Percentiles rank a stretch among this genome's conserved stretches.
Evolutionary conservation across 1,140 invertebrate genomes (phyloP).

Genomic region (Caenorhabditis latens): DNA sequence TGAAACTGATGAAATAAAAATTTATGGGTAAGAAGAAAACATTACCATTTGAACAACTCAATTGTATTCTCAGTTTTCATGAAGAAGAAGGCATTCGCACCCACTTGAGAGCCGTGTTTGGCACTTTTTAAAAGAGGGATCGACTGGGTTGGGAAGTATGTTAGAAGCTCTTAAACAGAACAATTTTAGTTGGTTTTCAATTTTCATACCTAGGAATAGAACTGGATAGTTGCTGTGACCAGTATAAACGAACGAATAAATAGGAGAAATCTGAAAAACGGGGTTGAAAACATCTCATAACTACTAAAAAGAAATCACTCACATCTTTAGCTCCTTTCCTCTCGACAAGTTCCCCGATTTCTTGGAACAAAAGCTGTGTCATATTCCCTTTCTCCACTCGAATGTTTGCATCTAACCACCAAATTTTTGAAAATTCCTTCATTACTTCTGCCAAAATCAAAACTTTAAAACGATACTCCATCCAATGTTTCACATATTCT

Average conservation of each 20-base stretch:
- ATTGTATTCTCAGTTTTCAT: neutral
- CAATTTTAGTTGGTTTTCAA: neutral
- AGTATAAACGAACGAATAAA: slow-evolving; percentile 7
- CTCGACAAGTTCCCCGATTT: neutral
- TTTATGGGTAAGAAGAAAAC: neutral
- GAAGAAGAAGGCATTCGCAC: neutral
- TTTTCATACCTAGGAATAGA: neutral
- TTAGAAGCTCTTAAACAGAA: neutral
- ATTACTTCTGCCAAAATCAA: slow-evolving; percentile 22
- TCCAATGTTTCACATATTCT: neutral
- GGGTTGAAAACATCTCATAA: neutral
- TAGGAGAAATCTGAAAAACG: neutral
- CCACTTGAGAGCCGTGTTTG: neutral
- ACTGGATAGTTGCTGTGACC: slow-evolving; percentile 19
- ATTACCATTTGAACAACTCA: neutral
- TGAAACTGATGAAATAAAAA: neutral
- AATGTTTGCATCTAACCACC: slow-evolving; percentile 32
- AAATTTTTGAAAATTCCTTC: slow-evolving; percentile 5
- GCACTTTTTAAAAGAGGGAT: neutral
- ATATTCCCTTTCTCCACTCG: neutral
- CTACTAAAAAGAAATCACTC: neutral
- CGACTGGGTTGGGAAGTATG: neutral
- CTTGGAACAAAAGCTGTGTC: neutral
- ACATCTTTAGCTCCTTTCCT: neutral
- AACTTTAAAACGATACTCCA: slow-evolving; percentile 20